These are phyloP conservation scores for Noctua fimbriata DNA, from an alignment of 2,888 invertebrate species.

Conservation along the genomic window DNA sequence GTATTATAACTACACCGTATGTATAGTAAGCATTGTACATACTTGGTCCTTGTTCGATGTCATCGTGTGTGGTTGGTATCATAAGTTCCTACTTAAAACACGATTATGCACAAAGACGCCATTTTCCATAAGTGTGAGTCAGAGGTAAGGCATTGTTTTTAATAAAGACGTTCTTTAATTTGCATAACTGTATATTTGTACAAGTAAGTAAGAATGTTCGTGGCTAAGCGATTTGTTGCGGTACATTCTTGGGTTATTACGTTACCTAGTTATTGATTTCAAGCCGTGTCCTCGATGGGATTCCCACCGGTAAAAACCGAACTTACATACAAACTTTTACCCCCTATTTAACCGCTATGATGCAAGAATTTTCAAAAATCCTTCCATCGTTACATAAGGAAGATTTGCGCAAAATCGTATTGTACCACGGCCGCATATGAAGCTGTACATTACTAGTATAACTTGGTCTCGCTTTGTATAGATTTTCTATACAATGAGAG, in stretches of 20 bases:
- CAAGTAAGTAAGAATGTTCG: slow-evolving; percentile 8
- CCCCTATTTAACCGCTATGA: too few relatives aligned
- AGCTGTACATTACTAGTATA: too few relatives aligned
- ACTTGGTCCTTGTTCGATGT: slow-evolving; percentile 43
- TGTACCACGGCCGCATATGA: not conserved
- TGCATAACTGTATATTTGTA: slow-evolving; percentile 43
- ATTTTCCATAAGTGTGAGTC: slow-evolving; percentile 54
- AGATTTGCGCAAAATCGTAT: not conserved
- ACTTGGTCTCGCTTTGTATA: too few relatives aligned
- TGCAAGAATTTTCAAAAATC: not conserved
- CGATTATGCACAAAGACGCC: slow-evolving; percentile 44
- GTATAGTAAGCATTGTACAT: not conserved
- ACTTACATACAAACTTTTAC: too few relatives aligned
- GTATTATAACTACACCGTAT: not conserved
- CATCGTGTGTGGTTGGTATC: slow-evolving; percentile 61
- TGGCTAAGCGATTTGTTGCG: slow-evolving; percentile 7
- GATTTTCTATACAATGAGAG: too few relatives aligned
- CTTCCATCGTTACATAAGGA: not conserved
- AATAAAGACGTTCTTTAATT: slow-evolving; percentile 44
- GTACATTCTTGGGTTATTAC: slow-evolving; percentile 35
- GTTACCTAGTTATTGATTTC: not conserved
- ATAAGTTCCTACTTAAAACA: slow-evolving; percentile 28
- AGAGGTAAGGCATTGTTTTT: slow-evolving; percentile 52
- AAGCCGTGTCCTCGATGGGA: not conserved
- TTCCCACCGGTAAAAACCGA: not conserved